phyloP scores from a whole-genome alignment of 2,797 vertebrate species.

The Chrysocyon brachyurus region DNA sequence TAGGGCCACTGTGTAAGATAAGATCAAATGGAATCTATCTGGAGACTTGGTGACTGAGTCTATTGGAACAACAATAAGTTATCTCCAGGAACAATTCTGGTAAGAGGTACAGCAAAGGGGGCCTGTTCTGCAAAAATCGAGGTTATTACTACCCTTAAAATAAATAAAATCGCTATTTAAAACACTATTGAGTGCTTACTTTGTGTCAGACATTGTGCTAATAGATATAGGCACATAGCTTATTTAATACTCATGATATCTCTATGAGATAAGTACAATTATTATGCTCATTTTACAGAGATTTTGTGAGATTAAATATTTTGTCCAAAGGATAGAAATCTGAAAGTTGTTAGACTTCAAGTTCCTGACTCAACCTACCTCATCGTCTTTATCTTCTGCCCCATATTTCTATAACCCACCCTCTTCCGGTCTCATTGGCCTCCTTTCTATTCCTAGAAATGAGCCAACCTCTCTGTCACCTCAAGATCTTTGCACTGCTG shows the following conservation, averaged over 20 bases:
- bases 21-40: neutral
- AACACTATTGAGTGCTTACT: neutral
- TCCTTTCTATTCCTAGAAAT: neutral
- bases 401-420: neutral
- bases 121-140: neutral
- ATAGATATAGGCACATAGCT: neutral
- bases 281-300: conserved; percentile 44
- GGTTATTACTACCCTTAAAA: neutral
- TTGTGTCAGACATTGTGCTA: neutral
- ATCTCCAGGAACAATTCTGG: neutral
- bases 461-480: neutral
- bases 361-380: neutral
- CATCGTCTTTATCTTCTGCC: neutral
- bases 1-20: neutral
- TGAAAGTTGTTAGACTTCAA: neutral
- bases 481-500: neutral
- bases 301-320: neutral
- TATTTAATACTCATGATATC: neutral
- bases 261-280: neutral
- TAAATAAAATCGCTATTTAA: conserved; percentile 21
- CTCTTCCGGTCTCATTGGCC: neutral
- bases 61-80: conserved; percentile 28
- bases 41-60: neutral
- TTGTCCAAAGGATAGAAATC: conserved; percentile 24
- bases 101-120: neutral